Conservation (phyloP, 2,797 vertebrate genomes). For the Glyptemys insculpta region DNA sequence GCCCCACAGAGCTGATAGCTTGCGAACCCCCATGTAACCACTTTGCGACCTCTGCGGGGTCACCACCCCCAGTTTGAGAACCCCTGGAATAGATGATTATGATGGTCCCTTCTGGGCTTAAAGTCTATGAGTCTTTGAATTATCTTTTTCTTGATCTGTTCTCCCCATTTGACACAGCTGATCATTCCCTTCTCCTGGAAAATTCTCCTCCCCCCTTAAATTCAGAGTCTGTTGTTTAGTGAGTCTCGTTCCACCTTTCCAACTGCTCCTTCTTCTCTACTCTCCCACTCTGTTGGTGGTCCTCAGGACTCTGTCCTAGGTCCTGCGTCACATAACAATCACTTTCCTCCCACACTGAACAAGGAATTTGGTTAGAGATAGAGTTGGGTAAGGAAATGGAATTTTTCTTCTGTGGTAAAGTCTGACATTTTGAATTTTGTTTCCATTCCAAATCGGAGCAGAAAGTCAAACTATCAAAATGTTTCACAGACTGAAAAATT, state of each 20-base stretch:
- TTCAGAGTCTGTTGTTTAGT: fast-evolving
- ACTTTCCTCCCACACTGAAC: neutral
- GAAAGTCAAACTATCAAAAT: neutral
- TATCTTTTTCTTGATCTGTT: neutral
- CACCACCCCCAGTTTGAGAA: too few species aligned
- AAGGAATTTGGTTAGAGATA: neutral
- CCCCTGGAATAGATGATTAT: too few species aligned
- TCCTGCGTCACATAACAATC: neutral
- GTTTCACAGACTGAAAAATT: neutral
- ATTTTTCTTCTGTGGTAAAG: neutral
- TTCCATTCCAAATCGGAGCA: neutral
- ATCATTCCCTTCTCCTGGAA: neutral
- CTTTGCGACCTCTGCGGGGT: too few species aligned
- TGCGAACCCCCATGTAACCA: too few species aligned
- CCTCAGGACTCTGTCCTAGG: too few species aligned
- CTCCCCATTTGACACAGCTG: neutral
- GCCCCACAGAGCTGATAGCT: too few species aligned
- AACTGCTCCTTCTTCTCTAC: neutral
- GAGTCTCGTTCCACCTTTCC: neutral
- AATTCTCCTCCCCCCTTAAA: neutral
- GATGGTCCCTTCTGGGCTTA: too few species aligned
- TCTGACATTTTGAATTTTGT: neutral
- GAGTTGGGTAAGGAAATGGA: neutral
- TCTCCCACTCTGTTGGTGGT: neutral
- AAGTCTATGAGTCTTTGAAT: too few species aligned